A percentile compares a stretch with the other conserved stretches of the same genome.
phyloP scores from a whole-genome alignment of 2,113 vertebrate genomes.

The Equus przewalskii region DNA sequence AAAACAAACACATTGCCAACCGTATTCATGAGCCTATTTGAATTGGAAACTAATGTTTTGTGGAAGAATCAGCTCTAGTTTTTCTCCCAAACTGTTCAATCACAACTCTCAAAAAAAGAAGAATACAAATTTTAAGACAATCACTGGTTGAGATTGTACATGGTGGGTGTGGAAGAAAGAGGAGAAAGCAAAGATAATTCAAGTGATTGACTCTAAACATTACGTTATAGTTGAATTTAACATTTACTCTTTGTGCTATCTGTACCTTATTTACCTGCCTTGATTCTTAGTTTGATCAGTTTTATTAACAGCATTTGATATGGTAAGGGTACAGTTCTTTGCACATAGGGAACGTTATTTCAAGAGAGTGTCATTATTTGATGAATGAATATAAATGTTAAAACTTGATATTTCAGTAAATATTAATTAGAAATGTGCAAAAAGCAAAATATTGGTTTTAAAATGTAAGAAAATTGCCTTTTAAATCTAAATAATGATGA shows the following conservation, averaged over 20 bases:
- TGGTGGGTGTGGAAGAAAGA: not conserved
- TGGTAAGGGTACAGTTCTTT: not conserved
- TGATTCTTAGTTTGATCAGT: not conserved
- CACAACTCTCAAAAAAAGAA: not conserved
- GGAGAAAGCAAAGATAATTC: not conserved
- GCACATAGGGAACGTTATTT: not conserved
- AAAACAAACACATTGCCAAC: not conserved
- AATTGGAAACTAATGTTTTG: not conserved
- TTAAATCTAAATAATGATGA: not conserved
- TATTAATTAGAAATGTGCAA: not conserved
- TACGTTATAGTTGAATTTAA: not conserved
- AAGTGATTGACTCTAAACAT: not conserved
- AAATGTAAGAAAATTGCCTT: not conserved
- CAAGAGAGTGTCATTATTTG: not conserved
- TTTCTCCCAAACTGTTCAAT: not conserved
- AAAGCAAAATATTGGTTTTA: not conserved
- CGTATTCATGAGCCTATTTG: not conserved
- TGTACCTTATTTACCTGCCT: not conserved
- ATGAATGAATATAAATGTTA: not conserved
- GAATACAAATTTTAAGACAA: not conserved
- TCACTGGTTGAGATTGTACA: not conserved
- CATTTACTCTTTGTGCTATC: not conserved
- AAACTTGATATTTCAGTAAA: not conserved
- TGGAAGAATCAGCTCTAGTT: not conserved
- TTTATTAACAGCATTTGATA: conserved; percentile 9